Percentiles rank a stretch among this genome's conserved stretches.
Conservation (phyloP, 2,888 invertebrate genomes). For the Sesamia inferens region DNA sequence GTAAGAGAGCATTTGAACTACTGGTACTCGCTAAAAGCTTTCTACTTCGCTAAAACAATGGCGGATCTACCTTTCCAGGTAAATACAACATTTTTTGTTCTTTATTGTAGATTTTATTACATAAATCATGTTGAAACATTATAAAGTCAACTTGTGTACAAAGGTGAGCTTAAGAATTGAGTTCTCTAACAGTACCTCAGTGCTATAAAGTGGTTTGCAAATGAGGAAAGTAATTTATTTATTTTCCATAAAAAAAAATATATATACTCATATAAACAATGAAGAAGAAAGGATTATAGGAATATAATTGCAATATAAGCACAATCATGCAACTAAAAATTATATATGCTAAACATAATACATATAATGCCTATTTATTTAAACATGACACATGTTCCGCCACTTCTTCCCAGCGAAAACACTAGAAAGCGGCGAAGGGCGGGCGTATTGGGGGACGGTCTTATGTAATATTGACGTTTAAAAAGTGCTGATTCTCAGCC, state of each 20-base stretch:
- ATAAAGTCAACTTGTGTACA: not conserved
- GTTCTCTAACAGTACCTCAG: not conserved
- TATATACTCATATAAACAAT: too few species aligned
- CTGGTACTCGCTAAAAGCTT: slow-evolving; percentile 99
- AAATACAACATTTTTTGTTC: slow-evolving; percentile 62
- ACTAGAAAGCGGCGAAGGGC: too few species aligned
- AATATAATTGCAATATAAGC: too few species aligned
- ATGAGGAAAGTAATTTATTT: not conserved
- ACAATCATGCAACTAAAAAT: not conserved
- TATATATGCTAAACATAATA: not conserved
- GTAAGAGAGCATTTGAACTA: slow-evolving; percentile 98
- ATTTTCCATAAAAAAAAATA: too few species aligned
- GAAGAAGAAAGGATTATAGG: too few species aligned
- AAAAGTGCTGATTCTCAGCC: too few species aligned
- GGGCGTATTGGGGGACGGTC: too few species aligned
- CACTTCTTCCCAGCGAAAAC: too few species aligned
- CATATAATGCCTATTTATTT: not conserved
- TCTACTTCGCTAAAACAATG: slow-evolving; percentile 98
- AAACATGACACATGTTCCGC: too few species aligned
- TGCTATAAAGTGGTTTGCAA: not conserved
- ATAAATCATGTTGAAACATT: not conserved
- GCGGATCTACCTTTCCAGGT: slow-evolving; percentile 99
- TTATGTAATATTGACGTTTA: too few species aligned
- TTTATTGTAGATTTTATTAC: not conserved
- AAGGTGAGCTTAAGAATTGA: not conserved